Base-by-base conservation (phyloP, 2,113 vertebrate genomes). In the Heterotilapia buettikoferi region DNA sequence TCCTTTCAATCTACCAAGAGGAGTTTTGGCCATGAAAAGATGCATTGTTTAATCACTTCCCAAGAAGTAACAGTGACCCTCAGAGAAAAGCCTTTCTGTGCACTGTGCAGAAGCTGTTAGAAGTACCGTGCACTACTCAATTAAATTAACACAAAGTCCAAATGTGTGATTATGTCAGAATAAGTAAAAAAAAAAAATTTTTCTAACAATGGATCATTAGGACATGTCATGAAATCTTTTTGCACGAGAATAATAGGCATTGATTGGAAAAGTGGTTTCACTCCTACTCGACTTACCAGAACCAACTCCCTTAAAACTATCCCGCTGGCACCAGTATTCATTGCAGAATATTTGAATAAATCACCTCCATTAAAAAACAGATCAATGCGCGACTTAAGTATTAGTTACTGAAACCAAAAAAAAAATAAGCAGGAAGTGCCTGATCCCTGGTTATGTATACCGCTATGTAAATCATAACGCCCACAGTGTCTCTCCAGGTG, bases 401-500 rank as follows among this genome's bases (percentile, higher is more conserved):
- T 92, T 80, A 73, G 78, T 82, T 78, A 80, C 56, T 66, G 86
- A 47, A 47, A 47, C 84, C 78, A 82, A 73, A 78, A 81, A 38
- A 47, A 11, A 76, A n/a, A n/a, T n/a, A n/a, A 78, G 24, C 78
- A 87, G 86, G 88, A 71, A 52, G 86, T 45, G 76, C 88, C 92
- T 90, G 92, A 95, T 93, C 86, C 82, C 82, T 7, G 33, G 78
- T 54, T 83, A 40, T 76, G 76, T 91, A 59, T 88, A n/a, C 53
- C 1, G 9, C 9, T 85, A 94, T 94, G 92, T 93, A 95, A 95
- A 96, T 89, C 76, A 14, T 10, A 50, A 87, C 84, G 45, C 94
- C 93, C 87, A 90, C 89, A 6, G 57, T 40, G 59, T 85, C 88
- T 90, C 90, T 93, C 63, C 87, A 87, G 89, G 93, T 89, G 84